Percentiles rank a stretch among this genome's conserved stretches.
phyloP scores from a whole-genome alignment of 2,888 invertebrate species.

The Ecdyonurus torrentis region DNA sequence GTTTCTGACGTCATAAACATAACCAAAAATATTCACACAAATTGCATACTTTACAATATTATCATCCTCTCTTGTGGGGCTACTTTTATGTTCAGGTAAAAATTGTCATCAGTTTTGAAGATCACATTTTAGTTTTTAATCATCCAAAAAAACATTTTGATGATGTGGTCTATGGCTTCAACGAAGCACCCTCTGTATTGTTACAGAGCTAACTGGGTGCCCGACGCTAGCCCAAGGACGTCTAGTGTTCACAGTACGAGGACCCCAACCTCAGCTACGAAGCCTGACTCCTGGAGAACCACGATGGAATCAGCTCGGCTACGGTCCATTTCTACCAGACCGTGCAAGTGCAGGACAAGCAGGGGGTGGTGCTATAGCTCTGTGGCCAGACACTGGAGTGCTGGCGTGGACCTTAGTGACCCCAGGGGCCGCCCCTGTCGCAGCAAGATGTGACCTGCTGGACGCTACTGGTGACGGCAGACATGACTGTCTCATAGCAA shows the following conservation, averaged over 20 bases:
- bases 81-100: too few species aligned
- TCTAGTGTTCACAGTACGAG: neutral
- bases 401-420: conserved; percentile 52
- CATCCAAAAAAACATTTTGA: too few species aligned
- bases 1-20: too few species aligned
- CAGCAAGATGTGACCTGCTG: conserved; percentile 54
- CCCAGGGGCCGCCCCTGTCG: conserved; percentile 47
- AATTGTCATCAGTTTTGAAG: too few species aligned
- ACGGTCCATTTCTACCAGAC: neutral
- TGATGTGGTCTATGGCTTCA: too few species aligned
- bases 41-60: too few species aligned
- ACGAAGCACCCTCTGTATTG: too few species aligned
- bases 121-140: too few species aligned
- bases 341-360: neutral
- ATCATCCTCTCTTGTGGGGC: too few species aligned
- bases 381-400: conserved; percentile 50
- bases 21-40: too few species aligned
- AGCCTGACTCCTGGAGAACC: conserved; percentile 1
- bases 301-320: neutral
- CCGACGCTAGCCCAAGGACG: neutral
- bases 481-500: conserved; percentile 57
- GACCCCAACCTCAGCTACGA: neutral
- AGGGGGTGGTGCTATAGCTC: conserved; percentile 48
- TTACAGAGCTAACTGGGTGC: conserved; percentile 3
- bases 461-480: conserved; percentile 55